These are phyloP conservation scores for Alces alces DNA, from an alignment of 2,113 vertebrate species.

Conservation along the genomic window DNA sequence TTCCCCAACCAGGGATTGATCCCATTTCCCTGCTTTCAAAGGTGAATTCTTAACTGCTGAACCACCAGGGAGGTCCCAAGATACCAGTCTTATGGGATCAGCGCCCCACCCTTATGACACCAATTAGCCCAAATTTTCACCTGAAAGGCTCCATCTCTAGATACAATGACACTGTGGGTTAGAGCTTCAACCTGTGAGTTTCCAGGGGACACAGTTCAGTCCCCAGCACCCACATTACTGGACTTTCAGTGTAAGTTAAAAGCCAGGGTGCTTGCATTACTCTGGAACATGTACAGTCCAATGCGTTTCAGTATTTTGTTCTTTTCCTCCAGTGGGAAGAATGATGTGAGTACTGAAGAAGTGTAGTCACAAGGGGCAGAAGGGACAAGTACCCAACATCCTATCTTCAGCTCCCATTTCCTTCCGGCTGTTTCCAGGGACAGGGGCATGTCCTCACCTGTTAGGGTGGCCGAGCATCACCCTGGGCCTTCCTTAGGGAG, in stretches of 20 bases:
- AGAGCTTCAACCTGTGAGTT: neutral
- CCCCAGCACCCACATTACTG: neutral
- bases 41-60: neutral
- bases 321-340: neutral
- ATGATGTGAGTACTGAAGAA: fast-evolving
- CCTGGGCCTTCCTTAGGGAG: too few relatives aligned
- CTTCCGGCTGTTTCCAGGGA: too few relatives aligned
- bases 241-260: fast-evolving
- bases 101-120: neutral
- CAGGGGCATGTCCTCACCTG: fast-evolving
- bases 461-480: fast-evolving
- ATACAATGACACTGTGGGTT: neutral
- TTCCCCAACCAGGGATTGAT: neutral
- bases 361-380: neutral
- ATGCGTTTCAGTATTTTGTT: neutral
- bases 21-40: neutral
- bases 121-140: neutral
- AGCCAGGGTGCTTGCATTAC: too few relatives aligned
- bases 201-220: neutral
- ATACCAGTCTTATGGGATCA: neutral
- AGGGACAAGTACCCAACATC: fast-evolving
- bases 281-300: fast-evolving
- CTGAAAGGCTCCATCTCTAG: neutral
- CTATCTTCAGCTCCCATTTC: too few relatives aligned
- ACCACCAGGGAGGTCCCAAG: neutral